Evolutionary conservation across 2,797 vertebrate genomes (phyloP), one percentile per base, ranked within the genome.

Genomic region (Hemibagrus guttatus): DNA sequence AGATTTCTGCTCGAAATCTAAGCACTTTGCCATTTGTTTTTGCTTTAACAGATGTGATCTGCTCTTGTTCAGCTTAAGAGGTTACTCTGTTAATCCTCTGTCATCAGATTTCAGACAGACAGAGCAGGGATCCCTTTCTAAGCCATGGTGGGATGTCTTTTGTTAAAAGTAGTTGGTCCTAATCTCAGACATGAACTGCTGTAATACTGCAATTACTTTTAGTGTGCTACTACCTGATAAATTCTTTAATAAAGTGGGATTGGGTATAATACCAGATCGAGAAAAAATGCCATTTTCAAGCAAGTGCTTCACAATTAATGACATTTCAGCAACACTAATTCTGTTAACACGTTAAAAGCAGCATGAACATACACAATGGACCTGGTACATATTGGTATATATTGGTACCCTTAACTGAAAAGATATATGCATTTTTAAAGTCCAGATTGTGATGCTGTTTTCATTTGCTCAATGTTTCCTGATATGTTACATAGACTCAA

Each of bases 171-270:
- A 61, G 69, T 54, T 64, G 52, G 71, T 66, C 49, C 46, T 86
- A 72, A 85, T 78, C 83, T 74, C 68, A 83, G 19, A 19, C 81
- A 80, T 74, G 82, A 80, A 35, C 83, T 74, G 81, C 17, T 82
- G 49, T 87, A 82, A 88, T 87, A 66, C 23, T 28, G 54, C 75
- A 71, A 66, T 87, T 63, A 31, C 81, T 61, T 86, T 83, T 61
- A 54, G 31, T 52, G 23, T 68, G 31, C 31, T 79, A 26, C 49
- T 79, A 58, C 31, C 31, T 52, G 68, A 26, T 63, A 31, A 1
- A 75, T 75, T 74, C 39, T 49, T 75, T 84, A 59, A 59, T 35
- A 39, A 79, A 6, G 9, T 39, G 54, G 42, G 21, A 59, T 46
- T 46, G 4, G 78, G 23, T 63, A 46, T 63, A 42, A 81, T 63